Conservation (phyloP, 2,888 invertebrate genomes). For the Dexiosoma caninum region DNA sequence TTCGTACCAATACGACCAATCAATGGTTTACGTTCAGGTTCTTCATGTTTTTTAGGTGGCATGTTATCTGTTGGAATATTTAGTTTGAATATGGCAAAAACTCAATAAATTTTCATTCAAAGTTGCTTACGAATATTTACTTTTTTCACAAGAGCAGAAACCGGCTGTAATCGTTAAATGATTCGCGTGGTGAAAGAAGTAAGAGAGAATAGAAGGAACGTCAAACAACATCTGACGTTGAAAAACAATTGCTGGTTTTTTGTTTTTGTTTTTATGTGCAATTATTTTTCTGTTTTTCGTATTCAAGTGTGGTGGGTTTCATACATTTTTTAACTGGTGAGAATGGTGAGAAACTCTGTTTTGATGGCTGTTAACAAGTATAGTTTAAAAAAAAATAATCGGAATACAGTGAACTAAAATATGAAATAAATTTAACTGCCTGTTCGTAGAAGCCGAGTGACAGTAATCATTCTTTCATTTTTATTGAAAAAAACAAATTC, state of each 20-base stretch:
- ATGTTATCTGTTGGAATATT: conserved; percentile 63
- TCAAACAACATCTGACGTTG: conserved; percentile 52
- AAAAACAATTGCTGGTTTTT: conserved; percentile 7
- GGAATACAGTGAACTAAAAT: no score
- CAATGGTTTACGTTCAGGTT: conserved; percentile 91
- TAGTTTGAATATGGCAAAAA: neutral
- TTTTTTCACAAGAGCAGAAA: conserved; percentile 26
- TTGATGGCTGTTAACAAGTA: neutral
- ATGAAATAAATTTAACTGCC: no score
- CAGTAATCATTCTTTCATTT: no score
- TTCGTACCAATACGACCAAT: conserved; percentile 98
- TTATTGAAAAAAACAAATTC: no score
- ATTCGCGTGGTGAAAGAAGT: conserved; percentile 52
- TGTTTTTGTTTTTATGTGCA: neutral
- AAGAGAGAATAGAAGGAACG: conserved; percentile 51
- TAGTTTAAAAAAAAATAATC: no score
- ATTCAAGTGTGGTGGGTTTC: neutral
- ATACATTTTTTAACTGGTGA: neutral
- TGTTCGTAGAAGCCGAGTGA: no score
- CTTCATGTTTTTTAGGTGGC: conserved; percentile 92
- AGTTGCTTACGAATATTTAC: conserved; percentile 37
- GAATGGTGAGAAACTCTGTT: neutral
- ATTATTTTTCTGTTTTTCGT: neutral
- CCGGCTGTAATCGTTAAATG: conserved; percentile 48
- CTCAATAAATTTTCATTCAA: conserved; percentile 3